Base-by-base conservation (phyloP, 2,797 vertebrate genomes). In the Eulemur rubriventer region DNA sequence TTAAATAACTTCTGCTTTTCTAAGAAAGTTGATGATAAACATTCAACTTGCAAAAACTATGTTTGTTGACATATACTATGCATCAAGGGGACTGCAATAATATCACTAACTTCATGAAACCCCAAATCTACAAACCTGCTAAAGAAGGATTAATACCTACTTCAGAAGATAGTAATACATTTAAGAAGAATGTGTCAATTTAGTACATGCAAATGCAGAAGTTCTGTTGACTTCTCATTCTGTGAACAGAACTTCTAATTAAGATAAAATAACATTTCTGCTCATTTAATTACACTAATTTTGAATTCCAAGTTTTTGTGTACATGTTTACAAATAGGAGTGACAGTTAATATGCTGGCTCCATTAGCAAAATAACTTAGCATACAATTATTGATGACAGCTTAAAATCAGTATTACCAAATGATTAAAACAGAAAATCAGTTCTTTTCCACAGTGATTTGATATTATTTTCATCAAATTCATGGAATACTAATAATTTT, bases 231-330 rank as follows among this genome's bases (percentile, higher is more conserved):
- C 35, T 89, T 94, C 63, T 78, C 11, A 79, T 79, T 83, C 28
- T 79, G 28, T 50, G 79, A 94, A 70, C 24, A 43, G 24, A 78
- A 75, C 14, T 90, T 85, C 26, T 73, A 76, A 90, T 90, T 76
- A 55, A 82, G 1, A 35, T 59, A 7, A 90, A 67, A 43, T 81
- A 18, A 35, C 26, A 70, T 87, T 94, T 78, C 50, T 76, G 91
- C 43, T 61, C 79, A 89, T 83, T 89, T 78, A 94, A 87, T 55
- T 86, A 26, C 16, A 52, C 28, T 52, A 43, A 82, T 69, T 76
- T 87, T 92, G 70, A 84, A 94, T 84, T 55, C 22, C 24, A 94
- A 65, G 48, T 33, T 94, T 89, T 69, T 91, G 35, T 52, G 24
- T 11, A 22, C 22, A 69, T 87, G 48, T 75, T 90, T 38, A 59